Conservation (phyloP, 2,888 invertebrate species). For the Scaptodrosophila latifasciaeformis region DNA sequence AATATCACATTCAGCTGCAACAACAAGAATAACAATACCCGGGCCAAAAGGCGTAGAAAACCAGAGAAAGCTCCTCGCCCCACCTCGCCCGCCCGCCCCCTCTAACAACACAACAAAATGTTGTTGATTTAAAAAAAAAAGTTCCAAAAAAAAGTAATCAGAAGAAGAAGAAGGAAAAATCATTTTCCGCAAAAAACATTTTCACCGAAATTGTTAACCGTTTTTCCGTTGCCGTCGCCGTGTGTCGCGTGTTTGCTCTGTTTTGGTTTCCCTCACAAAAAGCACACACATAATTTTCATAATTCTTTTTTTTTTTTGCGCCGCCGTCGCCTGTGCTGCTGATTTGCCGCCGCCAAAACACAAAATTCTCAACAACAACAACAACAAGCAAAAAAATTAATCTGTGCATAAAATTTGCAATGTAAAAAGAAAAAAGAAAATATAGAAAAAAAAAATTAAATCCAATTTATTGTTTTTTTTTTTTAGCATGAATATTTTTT, state of each 20-base stretch:
- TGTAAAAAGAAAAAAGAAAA: neutral
- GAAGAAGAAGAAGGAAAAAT: too few relatives aligned
- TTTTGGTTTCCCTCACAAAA: neutral
- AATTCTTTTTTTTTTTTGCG: neutral
- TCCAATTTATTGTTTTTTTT: slow-evolving; percentile 6
- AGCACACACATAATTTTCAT: too few relatives aligned
- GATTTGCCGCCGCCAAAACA: slow-evolving; percentile 64
- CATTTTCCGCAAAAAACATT: too few relatives aligned
- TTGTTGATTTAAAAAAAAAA: too few relatives aligned
- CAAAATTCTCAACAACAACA: slow-evolving; percentile 16
- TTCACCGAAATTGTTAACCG: too few relatives aligned
- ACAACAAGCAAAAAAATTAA: neutral
- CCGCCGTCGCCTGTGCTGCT: slow-evolving; percentile 18
- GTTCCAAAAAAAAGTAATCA: too few relatives aligned
- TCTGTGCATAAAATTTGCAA: too few relatives aligned
- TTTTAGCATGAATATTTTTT: too few relatives aligned
- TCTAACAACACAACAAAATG: too few relatives aligned
- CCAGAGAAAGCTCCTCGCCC: neutral
- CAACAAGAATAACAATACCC: neutral
- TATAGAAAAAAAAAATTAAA: neutral
- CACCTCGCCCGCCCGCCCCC: too few relatives aligned
- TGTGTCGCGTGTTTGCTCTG: slow-evolving; percentile 2
- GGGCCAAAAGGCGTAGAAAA: neutral
- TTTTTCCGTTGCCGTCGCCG: slow-evolving; percentile 6
- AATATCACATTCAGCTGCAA: neutral